Percentiles rank a stretch among this genome's conserved stretches.
Conservation (phyloP, 2,113 vertebrate species). For the Oxyruncus cristatus region DNA sequence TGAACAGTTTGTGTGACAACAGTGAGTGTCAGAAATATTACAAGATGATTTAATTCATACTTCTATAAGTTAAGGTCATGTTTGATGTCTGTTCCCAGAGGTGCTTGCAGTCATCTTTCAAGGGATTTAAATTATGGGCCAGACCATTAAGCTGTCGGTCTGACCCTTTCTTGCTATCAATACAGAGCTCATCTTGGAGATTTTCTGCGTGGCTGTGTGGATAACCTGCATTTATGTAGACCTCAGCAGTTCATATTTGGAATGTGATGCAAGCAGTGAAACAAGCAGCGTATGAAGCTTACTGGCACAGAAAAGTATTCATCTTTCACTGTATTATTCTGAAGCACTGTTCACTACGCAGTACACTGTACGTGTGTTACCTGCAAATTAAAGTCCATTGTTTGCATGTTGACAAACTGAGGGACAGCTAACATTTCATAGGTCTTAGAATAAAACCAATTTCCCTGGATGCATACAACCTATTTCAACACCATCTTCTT, state of each 20-base stretch:
- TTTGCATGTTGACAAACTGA: conserved; percentile 16
- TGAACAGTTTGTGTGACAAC: conserved; percentile 17
- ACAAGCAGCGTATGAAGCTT: conserved; percentile 57
- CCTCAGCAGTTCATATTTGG: conserved; percentile 67
- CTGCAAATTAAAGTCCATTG: conserved; percentile 60
- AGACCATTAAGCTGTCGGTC: conserved; percentile 71
- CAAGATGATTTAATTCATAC: conserved; percentile 41
- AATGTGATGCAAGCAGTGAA: conserved; percentile 40
- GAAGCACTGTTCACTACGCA: conserved; percentile 46
- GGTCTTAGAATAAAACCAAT: conserved; percentile 8
- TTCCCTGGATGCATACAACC: background rate
- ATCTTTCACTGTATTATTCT: conserved; percentile 58
- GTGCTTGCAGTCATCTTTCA: conserved; percentile 63
- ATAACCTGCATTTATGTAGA: conserved; percentile 71
- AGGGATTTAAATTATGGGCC: conserved; percentile 69
- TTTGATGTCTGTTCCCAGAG: conserved; percentile 64
- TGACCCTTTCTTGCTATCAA: conserved; percentile 69
- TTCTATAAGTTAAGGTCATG: conserved; percentile 60
- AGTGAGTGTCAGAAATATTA: conserved; percentile 21
- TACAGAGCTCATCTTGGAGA: conserved; percentile 68
- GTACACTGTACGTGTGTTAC: background rate
- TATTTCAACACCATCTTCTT: background rate
- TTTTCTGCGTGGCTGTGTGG: conserved; percentile 68
- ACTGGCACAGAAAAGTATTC: conserved; percentile 53
- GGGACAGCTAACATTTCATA: conserved; percentile 17